A percentile compares a stretch with the other conserved stretches of the same genome.
Evolutionary conservation across 2,113 vertebrate genomes (phyloP).

Genomic region (Dendrocopos noguchii): DNA sequence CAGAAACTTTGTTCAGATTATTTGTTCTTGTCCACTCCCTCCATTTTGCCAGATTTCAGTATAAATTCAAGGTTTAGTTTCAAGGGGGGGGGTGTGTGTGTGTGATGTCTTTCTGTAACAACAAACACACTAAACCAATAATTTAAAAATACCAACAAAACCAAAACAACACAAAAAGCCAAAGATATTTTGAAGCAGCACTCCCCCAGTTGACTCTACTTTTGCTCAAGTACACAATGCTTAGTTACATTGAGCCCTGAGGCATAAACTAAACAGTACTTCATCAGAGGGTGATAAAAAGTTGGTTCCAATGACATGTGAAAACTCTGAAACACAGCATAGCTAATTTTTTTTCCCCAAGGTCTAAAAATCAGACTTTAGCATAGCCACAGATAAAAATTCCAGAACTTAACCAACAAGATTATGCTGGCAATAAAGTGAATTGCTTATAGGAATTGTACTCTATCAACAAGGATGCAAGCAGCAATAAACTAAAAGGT

Average conservation of each 20-base stretch:
- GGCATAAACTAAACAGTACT: not conserved
- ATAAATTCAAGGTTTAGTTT: not conserved
- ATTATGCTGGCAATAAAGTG: not conserved
- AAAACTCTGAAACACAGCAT: not conserved
- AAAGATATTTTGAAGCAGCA: not conserved
- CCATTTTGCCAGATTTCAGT: not conserved
- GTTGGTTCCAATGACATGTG: not conserved
- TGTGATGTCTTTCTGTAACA: not conserved
- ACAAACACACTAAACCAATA: not conserved
- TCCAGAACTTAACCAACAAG: not conserved
- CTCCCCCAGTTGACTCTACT: not conserved
- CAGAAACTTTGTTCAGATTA: not conserved
- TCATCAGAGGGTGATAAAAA: not conserved
- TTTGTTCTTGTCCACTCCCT: not conserved
- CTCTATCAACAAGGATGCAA: not conserved
- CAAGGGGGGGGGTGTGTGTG: not conserved
- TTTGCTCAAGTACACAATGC: not conserved
- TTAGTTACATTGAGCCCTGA: not conserved
- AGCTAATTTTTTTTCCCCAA: not conserved
- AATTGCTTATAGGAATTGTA: not conserved
- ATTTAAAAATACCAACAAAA: not conserved
- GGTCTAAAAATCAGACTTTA: not conserved
- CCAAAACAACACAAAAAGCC: not conserved
- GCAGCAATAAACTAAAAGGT: not conserved
- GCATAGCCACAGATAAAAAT: not conserved